These are phyloP conservation scores for Acanthococcus lagerstroemiae DNA, from an alignment of 2,888 invertebrate species.

Conservation along the genomic window DNA sequence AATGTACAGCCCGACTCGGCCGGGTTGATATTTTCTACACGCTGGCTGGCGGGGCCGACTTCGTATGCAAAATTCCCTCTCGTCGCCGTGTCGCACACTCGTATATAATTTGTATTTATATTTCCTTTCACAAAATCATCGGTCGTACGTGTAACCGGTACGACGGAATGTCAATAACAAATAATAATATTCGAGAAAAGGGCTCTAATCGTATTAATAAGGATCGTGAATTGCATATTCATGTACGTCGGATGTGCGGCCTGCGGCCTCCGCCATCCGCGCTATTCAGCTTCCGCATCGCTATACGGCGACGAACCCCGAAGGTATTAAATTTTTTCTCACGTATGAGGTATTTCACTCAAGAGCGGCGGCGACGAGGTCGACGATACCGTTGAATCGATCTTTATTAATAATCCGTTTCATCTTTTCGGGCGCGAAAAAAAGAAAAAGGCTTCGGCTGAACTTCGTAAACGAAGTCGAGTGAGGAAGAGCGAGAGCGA, in stretches of 20 bases:
- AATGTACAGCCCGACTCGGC: too few relatives aligned
- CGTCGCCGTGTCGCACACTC: too few relatives aligned
- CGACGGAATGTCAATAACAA: background rate
- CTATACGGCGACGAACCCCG: background rate
- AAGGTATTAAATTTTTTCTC: conserved; percentile 27
- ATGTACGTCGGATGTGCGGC: too few relatives aligned
- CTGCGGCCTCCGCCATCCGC: too few relatives aligned
- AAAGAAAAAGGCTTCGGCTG: background rate
- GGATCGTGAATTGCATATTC: conserved; percentile 29
- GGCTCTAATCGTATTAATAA: conserved; percentile 13
- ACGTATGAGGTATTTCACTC: conserved; percentile 9
- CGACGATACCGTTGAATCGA: too few relatives aligned
- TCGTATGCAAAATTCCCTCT: too few relatives aligned
- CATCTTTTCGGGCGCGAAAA: background rate
- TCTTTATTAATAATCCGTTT: too few relatives aligned
- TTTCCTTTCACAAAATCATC: too few relatives aligned
- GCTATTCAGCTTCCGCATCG: background rate
- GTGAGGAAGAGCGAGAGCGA: background rate
- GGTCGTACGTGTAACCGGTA: background rate
- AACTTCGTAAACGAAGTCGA: background rate
- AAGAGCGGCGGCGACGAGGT: too few relatives aligned
- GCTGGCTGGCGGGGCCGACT: too few relatives aligned
- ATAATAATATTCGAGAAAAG: background rate
- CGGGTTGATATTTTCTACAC: too few relatives aligned
- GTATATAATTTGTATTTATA: too few relatives aligned